A percentile compares a stretch with the other conserved stretches of the same genome.
These are phyloP conservation scores for Phyllopteryx taeniolatus DNA, from an alignment of 2,113 vertebrate genomes.

Conservation along the genomic window DNA sequence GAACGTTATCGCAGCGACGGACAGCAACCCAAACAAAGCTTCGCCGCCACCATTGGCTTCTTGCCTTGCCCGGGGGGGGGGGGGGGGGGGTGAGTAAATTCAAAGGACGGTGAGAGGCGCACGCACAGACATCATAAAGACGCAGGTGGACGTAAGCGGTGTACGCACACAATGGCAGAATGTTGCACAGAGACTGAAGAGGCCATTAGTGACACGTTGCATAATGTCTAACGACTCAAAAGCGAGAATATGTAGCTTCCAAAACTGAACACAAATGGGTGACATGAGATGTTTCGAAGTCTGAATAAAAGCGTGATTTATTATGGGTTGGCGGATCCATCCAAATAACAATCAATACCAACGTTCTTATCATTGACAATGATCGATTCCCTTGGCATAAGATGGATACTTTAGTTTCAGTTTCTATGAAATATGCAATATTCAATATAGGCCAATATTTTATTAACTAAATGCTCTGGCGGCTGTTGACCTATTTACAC, in stretches of 20 bases:
- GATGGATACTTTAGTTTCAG: too few relatives aligned
- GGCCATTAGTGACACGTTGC: constrained; percentile 36
- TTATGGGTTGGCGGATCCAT: not conserved
- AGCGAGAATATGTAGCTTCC: not conserved
- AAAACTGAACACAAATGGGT: not conserved
- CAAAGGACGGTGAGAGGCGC: constrained; percentile 25
- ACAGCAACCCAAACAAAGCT: constrained; percentile 13
- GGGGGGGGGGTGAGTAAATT: constrained; percentile 13
- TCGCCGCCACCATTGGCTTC: constrained; percentile 10
- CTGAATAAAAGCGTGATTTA: not conserved
- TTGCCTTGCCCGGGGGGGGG: not conserved
- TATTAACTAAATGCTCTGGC: too few relatives aligned
- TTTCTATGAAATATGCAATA: too few relatives aligned
- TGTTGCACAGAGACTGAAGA: constrained; percentile 3
- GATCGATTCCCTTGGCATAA: too few relatives aligned
- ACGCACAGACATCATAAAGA: constrained; percentile 30
- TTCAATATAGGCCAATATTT: too few relatives aligned
- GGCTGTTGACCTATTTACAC: too few relatives aligned
- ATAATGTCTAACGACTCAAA: constrained; percentile 21
- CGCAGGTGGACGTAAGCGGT: constrained; percentile 7
- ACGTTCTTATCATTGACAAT: too few relatives aligned
- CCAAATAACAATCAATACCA: not conserved
- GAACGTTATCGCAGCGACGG: constrained; percentile 6
- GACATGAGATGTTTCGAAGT: not conserved
- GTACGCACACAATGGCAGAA: not conserved